A percentile compares a stretch with the other conserved stretches of the same genome.
phyloP scores from a whole-genome alignment of 1,140 invertebrate genomes.

The Danaus plexippus region DNA sequence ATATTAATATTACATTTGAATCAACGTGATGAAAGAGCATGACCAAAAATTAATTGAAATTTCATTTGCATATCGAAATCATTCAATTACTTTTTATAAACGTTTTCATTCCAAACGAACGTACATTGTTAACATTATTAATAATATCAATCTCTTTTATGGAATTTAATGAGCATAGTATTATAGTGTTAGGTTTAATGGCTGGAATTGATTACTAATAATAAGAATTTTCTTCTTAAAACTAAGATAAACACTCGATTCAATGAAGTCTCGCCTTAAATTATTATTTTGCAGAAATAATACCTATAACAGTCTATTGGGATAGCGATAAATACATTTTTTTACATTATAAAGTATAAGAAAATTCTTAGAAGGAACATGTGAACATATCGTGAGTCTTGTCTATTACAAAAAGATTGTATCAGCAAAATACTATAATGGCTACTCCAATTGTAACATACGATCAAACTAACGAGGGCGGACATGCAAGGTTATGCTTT shows the following conservation, averaged over 20 bases:
- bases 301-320: too few relatives aligned
- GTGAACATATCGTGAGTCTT: conserved; percentile 26
- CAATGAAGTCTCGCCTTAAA: too few relatives aligned
- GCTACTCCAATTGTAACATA: conserved; percentile 32
- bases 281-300: too few relatives aligned
- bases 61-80: conserved; percentile 29
- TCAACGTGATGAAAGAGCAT: background rate
- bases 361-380: conserved; percentile 13
- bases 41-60: conserved; percentile 25
- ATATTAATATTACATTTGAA: conserved; percentile 1
- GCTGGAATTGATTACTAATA: too few relatives aligned
- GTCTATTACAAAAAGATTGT: conserved; percentile 33
- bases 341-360: background rate
- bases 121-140: conserved; percentile 24
- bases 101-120: conserved; percentile 25
- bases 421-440: conserved; percentile 37
- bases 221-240: too few relatives aligned
- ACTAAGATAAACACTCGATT: too few relatives aligned
- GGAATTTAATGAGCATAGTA: too few relatives aligned
- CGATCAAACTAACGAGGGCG: conserved; percentile 30
- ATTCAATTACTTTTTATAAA: conserved; percentile 30
- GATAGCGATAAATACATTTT: too few relatives aligned
- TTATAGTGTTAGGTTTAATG: too few relatives aligned
- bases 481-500: conserved; percentile 29
- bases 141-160: conserved; percentile 19